Conservation (phyloP, 2,888 invertebrate species). For the Oscheius sp. region DNA sequence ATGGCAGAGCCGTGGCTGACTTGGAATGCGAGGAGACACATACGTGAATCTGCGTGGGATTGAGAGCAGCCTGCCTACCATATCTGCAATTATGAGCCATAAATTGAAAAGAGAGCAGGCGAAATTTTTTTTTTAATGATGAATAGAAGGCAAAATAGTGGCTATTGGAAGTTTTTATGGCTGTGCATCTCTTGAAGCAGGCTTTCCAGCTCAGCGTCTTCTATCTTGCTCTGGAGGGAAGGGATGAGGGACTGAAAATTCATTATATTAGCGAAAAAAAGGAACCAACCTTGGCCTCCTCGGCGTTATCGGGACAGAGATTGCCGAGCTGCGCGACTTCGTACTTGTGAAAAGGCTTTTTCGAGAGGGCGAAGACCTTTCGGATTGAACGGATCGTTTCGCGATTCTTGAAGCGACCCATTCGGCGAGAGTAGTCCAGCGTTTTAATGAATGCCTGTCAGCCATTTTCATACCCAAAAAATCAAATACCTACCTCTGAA, state of each 20-base stretch:
- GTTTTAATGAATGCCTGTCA: constrained; percentile 89
- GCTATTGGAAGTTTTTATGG: constrained; percentile 89
- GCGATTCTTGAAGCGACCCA: constrained; percentile 96
- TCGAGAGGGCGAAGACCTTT: constrained; percentile 76
- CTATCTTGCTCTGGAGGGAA: constrained; percentile 89
- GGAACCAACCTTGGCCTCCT: constrained; percentile 85
- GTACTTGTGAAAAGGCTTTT: constrained; percentile 92
- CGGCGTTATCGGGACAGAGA: constrained; percentile 96
- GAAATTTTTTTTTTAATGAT: neutral
- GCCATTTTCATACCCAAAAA: neutral
- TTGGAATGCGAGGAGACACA: too few relatives aligned
- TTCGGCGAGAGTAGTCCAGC: constrained; percentile 92
- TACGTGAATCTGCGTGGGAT: too few relatives aligned
- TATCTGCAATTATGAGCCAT: too few relatives aligned
- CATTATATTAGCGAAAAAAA: neutral
- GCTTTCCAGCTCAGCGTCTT: constrained; percentile 96
- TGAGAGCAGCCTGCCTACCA: too few relatives aligned
- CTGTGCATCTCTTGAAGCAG: constrained; percentile 97
- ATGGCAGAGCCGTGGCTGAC: too few relatives aligned
- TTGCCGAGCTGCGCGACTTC: constrained; percentile 96
- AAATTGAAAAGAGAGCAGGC: neutral
- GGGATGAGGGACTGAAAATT: constrained; percentile 54
- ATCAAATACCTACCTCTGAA: constrained; percentile 81
- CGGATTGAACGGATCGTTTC: constrained; percentile 96
- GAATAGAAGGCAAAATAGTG: neutral